Conservation (phyloP, 2,797 vertebrate species). For the Liparis tanakae region DNA sequence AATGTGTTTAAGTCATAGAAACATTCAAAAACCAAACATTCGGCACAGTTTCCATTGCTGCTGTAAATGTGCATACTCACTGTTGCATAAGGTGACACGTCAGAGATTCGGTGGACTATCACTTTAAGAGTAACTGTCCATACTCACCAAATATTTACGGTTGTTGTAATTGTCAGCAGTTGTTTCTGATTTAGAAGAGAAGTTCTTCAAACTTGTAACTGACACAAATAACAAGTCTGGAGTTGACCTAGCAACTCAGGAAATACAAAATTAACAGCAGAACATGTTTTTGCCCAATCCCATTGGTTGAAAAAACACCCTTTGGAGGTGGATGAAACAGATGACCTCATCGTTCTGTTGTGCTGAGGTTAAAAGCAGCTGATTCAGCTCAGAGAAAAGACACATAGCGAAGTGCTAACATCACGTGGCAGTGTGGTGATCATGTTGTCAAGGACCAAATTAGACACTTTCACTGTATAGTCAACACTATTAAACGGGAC, state of each 20-base stretch:
- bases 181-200: constrained; percentile 9
- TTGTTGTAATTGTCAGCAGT: constrained; percentile 18
- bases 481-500: background rate
- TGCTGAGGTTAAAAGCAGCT: constrained; percentile 16
- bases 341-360: constrained; percentile 54
- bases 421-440: background rate
- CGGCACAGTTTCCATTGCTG: background rate
- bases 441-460: too few relatives aligned
- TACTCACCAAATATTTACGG: constrained; percentile 9
- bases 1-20: too few relatives aligned
- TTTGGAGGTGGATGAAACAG: constrained; percentile 17
- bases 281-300: constrained; percentile 9
- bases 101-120: background rate
- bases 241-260: background rate
- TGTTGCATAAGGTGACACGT: background rate
- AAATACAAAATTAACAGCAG: constrained; percentile 12
- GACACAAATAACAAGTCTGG: background rate
- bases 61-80: background rate
- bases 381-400: constrained; percentile 5
- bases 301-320: constrained; percentile 23
- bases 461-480: too few relatives aligned
- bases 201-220: constrained; percentile 4
- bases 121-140: background rate
- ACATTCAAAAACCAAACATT: too few relatives aligned
- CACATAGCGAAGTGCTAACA: background rate